These are phyloP conservation scores for Palloptera scutellata DNA, from an alignment of 2,888 invertebrate genomes.

Conservation along the genomic window DNA sequence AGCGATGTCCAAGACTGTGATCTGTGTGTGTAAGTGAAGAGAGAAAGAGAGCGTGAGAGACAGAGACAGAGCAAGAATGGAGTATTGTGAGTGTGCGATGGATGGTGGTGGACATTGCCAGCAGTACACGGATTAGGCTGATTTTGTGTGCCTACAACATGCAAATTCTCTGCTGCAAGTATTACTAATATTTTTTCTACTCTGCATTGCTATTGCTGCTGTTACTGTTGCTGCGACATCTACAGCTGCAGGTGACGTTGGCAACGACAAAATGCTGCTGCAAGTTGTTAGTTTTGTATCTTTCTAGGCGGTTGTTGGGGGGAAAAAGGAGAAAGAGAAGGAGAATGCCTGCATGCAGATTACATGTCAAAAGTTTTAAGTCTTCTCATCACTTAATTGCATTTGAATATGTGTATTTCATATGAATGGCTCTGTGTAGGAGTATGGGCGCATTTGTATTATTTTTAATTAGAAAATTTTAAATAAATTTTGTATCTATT, in stretches of 20 bases:
- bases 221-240: neutral
- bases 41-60: too few species aligned
- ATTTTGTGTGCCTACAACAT: too few species aligned
- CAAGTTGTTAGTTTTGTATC: neutral
- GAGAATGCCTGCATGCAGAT: slow-evolving; percentile 17
- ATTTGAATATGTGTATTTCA: slow-evolving; percentile 26
- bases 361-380: slow-evolving; percentile 41
- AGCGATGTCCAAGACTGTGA: too few species aligned
- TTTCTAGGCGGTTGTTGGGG: too few species aligned
- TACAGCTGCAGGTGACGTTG: slow-evolving; percentile 19
- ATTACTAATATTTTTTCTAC: neutral
- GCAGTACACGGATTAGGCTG: too few species aligned
- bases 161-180: too few species aligned
- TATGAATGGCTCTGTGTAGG: neutral
- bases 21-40: too few species aligned
- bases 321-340: too few species aligned
- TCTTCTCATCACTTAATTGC: slow-evolving; percentile 40
- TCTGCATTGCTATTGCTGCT: slow-evolving; percentile 5
- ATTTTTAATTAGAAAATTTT: slow-evolving; percentile 41
- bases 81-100: too few species aligned
- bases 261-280: slow-evolving; percentile 24
- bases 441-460: slow-evolving; percentile 24
- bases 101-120: too few species aligned
- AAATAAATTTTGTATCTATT: slow-evolving; percentile 28
- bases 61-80: too few species aligned